Percentiles rank a stretch among this genome's conserved stretches.
Evolutionary conservation across 2,888 invertebrate genomes (phyloP).

Genomic region (Chorisops tibialis): DNA sequence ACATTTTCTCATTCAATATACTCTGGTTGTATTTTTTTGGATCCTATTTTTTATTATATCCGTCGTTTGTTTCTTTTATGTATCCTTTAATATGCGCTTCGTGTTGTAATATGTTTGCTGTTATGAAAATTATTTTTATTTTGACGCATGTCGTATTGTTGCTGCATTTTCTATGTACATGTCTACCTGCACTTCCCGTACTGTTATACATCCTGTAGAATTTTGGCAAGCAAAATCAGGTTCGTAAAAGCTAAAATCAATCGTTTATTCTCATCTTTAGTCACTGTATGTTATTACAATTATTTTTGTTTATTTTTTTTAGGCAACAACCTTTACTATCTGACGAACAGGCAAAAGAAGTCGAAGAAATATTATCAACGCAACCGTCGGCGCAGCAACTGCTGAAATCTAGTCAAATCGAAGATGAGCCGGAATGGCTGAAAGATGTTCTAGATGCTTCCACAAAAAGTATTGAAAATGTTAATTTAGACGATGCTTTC

Average conservation of each 20-base stretch:
- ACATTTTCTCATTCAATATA: too few species aligned
- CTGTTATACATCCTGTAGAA: constrained; percentile 53
- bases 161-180: background rate
- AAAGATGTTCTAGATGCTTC: constrained; percentile 60
- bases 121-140: constrained; percentile 14
- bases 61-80: constrained; percentile 25
- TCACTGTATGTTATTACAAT: background rate
- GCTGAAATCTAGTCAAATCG: constrained; percentile 37
- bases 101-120: constrained; percentile 16
- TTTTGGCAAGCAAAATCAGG: constrained; percentile 83
- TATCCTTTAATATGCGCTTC: constrained; percentile 1
- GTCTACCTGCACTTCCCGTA: background rate
- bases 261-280: too few species aligned
- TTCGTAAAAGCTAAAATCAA: constrained; percentile 53
- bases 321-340: constrained; percentile 79
- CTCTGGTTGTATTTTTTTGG: too few species aligned
- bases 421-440: constrained; percentile 58
- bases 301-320: constrained; percentile 32
- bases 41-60: too few species aligned
- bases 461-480: constrained; percentile 44
- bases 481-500: constrained; percentile 19
- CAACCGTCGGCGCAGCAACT: constrained; percentile 44
- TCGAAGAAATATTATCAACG: constrained; percentile 71
- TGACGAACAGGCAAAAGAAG: constrained; percentile 88
- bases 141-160: constrained; percentile 18